Conservation (phyloP, 2,797 vertebrate genomes). For the Sitta carolinensis region DNA sequence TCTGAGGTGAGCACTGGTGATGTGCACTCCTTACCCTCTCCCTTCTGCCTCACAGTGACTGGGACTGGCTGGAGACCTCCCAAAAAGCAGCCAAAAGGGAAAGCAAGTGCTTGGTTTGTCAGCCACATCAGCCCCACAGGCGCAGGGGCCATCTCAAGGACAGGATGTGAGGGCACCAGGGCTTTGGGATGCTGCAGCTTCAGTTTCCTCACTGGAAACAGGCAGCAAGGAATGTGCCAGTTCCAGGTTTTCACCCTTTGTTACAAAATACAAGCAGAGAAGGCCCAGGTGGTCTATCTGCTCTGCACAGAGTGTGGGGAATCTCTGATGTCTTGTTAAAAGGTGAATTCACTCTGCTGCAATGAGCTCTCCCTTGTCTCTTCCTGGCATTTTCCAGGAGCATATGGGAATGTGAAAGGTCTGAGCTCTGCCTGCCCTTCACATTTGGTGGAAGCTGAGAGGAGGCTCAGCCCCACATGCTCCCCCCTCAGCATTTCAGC, state of each 20-base stretch:
- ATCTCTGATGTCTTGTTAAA: not conserved
- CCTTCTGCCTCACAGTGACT: not conserved
- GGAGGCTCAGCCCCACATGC: not conserved
- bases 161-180: not conserved
- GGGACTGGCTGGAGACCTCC: not conserved
- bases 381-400: not conserved
- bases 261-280: not conserved
- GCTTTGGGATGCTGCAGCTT: not conserved
- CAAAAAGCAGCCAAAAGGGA: not conserved
- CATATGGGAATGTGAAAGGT: not conserved
- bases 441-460: not conserved
- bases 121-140: not conserved
- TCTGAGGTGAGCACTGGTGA: not conserved
- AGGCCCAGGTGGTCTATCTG: accelerated
- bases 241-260: not conserved
- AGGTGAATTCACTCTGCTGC: not conserved
- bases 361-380: not conserved
- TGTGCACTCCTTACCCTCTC: not conserved
- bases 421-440: not conserved
- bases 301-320: not conserved
- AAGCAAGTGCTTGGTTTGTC: not conserved
- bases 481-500: not conserved
- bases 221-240: not conserved
- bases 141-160: not conserved
- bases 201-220: not conserved